phyloP scores from a whole-genome alignment of 1,140 invertebrate species.

The Meloidogyne floridensis region DNA sequence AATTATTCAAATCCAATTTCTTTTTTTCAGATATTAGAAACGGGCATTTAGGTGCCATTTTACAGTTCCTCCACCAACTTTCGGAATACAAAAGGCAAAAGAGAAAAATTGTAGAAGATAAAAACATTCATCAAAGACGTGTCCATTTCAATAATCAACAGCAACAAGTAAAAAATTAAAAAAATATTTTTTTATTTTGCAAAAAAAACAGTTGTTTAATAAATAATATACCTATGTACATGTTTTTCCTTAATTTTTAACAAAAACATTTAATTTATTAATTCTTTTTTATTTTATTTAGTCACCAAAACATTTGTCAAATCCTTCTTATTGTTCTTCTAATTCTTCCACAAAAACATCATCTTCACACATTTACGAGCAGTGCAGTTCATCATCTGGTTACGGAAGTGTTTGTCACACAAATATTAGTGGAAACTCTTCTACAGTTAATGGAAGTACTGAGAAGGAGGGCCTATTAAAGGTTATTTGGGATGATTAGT shows the following conservation, averaged over 20 bases:
- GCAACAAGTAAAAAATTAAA: background rate
- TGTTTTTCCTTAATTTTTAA: too few relatives aligned
- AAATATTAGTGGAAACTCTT: background rate
- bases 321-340: background rate
- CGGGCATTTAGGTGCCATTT: conserved; percentile 40
- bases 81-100: conserved; percentile 39
- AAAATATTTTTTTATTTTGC: too few relatives aligned
- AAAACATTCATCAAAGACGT: conserved; percentile 6
- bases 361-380: background rate
- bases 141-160: conserved; percentile 11
- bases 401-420: background rate
- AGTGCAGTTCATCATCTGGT: background rate
- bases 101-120: background rate
- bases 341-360: background rate
- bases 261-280: background rate
- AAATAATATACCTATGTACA: too few relatives aligned
- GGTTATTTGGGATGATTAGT: too few relatives aligned
- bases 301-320: conserved; percentile 3
- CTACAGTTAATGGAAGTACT: too few relatives aligned
- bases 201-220: too few relatives aligned
- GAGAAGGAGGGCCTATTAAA: too few relatives aligned
- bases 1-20: too few relatives aligned
- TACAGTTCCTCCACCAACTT: conserved; percentile 32
- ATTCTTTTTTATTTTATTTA: background rate
- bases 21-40: conserved; percentile 38